Conservation (phyloP, 2,113 vertebrate genomes). For the Dicentrarchus labrax region DNA sequence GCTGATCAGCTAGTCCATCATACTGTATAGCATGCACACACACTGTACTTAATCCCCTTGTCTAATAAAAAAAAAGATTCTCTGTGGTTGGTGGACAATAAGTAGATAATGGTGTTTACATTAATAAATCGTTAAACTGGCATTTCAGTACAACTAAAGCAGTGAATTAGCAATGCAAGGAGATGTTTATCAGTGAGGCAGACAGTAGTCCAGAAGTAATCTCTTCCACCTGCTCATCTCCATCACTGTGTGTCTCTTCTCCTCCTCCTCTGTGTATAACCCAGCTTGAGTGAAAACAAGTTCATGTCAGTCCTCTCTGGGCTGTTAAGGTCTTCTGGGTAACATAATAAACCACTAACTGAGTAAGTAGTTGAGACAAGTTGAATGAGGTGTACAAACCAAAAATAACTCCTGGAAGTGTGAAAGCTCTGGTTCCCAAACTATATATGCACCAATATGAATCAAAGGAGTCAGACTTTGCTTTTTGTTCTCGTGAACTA, state of each 20-base stretch:
- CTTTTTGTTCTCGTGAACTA: neutral
- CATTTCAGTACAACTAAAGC: neutral
- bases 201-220: neutral
- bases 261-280: neutral
- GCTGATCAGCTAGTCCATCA: constrained; percentile 19
- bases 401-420: neutral
- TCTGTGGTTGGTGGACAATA: neutral
- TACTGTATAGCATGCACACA: neutral
- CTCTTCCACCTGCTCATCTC: neutral
- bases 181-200: neutral
- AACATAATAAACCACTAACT: neutral
- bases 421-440: too few species aligned
- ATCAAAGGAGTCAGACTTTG: neutral
- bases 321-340: neutral
- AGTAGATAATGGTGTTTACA: neutral
- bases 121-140: neutral
- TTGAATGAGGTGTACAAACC: neutral
- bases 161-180: neutral
- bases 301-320: neutral
- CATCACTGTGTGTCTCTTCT: neutral
- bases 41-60: neutral
- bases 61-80: neutral
- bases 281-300: neutral
- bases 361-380: neutral
- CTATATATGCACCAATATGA: too few species aligned